Base-by-base conservation (phyloP, 2,888 invertebrate species). In the Nomada flava region DNA sequence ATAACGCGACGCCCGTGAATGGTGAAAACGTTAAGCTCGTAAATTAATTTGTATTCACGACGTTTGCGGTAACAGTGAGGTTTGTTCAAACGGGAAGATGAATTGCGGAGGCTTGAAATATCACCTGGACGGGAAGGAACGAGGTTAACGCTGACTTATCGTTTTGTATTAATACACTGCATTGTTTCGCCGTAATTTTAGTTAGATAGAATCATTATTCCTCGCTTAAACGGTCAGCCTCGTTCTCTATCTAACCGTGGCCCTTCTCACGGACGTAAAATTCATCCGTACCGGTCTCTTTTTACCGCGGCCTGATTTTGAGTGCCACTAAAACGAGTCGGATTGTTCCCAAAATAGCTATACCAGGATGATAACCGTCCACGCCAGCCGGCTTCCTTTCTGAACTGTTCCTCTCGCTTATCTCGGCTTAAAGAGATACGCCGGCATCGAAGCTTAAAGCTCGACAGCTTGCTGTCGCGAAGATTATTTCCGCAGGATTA, bases 11-110 rank as follows among this genome's bases (percentile, higher is more conserved):
- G 18, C 52, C 23, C 62, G 44, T n/a, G 29, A 59, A 64, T 15
- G 44, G 47, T 62, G n/a, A 63, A 60, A 67, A 59, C 20, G 15
- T 9, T 20, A 42, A 11, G 26, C 62, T 18, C 29, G 36, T 76
- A 85, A 76, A 88, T 88, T 75, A 83, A 88, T 88, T 86, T 68
- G 75, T 73, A 62, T 76, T 55, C 67, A 64, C 74, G 55, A 50
- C 57, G 55, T 67, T 57, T 26, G 72, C 70, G 44, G 10, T 2
- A 9, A n/a, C 23, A 36, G 23, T n/a, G 64, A 47, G 68, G 60
- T 29, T 18, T 2, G 26, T n/a, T 44, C 42, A 29, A 29, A 47
- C 65, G n/a, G 53, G 57, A 59, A 64, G 65, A 65, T 68, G 53
- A 55, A 82, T 76, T 36, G 60, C 63, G 13, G 55, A 70, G 65